Evolutionary conservation across 2,888 invertebrate genomes (phyloP).

Genomic region (Noctua fimbriata): DNA sequence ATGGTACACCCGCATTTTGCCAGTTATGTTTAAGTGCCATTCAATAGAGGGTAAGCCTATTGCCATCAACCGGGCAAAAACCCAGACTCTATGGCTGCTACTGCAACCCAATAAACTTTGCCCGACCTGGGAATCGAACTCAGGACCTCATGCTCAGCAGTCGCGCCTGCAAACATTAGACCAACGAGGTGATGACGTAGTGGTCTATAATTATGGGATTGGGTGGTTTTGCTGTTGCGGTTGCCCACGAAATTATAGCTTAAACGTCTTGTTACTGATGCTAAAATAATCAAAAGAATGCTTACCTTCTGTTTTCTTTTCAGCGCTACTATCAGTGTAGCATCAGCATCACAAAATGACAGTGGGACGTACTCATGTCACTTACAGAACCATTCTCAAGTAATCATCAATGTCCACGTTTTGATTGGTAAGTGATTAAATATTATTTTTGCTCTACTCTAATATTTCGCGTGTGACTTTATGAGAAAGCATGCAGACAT

Average conservation of each 20-base stretch:
- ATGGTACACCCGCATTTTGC: too few relatives aligned
- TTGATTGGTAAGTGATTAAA: conserved; percentile 90
- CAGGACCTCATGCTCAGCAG: too few relatives aligned
- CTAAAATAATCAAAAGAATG: not conserved
- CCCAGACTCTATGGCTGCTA: too few relatives aligned
- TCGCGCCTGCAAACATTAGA: too few relatives aligned
- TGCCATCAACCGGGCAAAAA: too few relatives aligned
- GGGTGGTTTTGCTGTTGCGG: too few relatives aligned
- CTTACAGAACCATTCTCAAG: conserved; percentile 91
- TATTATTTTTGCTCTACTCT: not conserved
- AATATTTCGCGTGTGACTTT: not conserved
- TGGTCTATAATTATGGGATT: too few relatives aligned
- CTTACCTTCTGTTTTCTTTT: conserved; percentile 63
- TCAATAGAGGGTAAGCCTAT: too few relatives aligned
- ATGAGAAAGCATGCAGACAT: not conserved
- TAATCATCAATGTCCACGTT: conserved; percentile 92
- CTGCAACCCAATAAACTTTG: too few relatives aligned
- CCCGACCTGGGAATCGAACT: too few relatives aligned
- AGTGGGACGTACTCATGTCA: conserved; percentile 92
- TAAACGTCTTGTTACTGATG: not conserved
- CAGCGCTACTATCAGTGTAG: conserved; percentile 88
- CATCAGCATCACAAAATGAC: conserved; percentile 91
- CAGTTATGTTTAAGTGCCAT: too few relatives aligned
- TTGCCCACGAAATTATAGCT: not conserved
- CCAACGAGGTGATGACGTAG: too few relatives aligned